phyloP scores from a whole-genome alignment of 2,797 vertebrate genomes.

The Buceros bicornis region DNA sequence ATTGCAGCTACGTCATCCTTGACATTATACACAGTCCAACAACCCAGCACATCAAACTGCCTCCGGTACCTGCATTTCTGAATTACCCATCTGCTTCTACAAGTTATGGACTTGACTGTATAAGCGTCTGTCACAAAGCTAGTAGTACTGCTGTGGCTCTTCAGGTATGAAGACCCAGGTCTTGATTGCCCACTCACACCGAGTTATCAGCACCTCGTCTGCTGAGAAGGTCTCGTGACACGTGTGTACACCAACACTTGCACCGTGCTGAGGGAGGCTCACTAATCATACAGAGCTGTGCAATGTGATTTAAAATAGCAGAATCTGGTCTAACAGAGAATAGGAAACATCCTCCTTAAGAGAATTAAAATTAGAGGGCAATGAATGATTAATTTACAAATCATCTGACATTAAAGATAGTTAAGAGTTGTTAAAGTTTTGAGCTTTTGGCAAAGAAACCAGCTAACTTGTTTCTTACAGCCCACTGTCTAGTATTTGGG shows the following conservation, averaged over 20 bases:
- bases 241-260: rapidly evolving
- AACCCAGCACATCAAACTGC: background rate
- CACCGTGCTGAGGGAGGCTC: background rate
- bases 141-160: background rate
- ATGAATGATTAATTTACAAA: background rate
- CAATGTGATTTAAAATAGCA: background rate
- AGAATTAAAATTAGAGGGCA: background rate
- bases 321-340: background rate
- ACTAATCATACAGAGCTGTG: background rate
- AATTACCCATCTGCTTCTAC: background rate
- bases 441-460: background rate
- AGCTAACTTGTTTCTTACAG: background rate
- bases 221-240: background rate
- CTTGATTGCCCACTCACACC: background rate
- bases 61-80: background rate
- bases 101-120: background rate
- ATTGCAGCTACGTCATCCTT: background rate
- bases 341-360: background rate
- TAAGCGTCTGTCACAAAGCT: background rate
- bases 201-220: background rate
- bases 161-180: background rate
- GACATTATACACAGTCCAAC: background rate
- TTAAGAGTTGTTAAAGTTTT: background rate
- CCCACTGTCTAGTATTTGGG: background rate
- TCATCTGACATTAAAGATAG: background rate